These are phyloP conservation scores for Paedocypris micromegethes DNA, from an alignment of 2,797 vertebrate species.

Conservation along the genomic window DNA sequence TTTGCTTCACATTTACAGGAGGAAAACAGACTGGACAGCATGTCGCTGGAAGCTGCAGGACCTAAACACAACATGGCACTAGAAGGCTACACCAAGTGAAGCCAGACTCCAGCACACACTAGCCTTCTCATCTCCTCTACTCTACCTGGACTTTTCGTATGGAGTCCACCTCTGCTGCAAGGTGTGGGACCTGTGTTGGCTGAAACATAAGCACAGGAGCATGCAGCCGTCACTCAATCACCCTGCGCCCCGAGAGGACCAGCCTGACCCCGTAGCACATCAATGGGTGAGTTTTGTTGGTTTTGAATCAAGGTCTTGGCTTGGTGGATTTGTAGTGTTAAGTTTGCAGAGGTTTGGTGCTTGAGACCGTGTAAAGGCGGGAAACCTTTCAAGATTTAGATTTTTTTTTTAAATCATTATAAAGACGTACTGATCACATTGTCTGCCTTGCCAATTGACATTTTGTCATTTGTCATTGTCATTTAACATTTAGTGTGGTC, in stretches of 20 bases:
- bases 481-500: too few species aligned
- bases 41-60: conserved; percentile 42
- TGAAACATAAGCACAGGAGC: conserved; percentile 53
- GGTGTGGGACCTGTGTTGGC: conserved; percentile 55
- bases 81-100: conserved; percentile 40
- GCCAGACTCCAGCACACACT: conserved; percentile 46
- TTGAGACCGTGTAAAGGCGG: too few species aligned
- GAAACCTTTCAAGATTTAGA: too few species aligned
- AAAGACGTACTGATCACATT: too few species aligned
- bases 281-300: neutral
- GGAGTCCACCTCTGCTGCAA: conserved; percentile 56
- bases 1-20: conserved; percentile 21
- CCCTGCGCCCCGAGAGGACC: conserved; percentile 29
- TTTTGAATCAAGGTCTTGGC: neutral
- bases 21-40: conserved; percentile 37
- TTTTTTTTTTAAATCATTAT: too few species aligned
- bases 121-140: conserved; percentile 45
- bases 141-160: conserved; percentile 60
- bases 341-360: too few species aligned
- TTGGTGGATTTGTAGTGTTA: too few species aligned
- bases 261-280: conserved; percentile 13
- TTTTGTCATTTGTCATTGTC: too few species aligned
- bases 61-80: conserved; percentile 40
- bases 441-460: too few species aligned
- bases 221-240: conserved; percentile 45